Evolutionary conservation across 2,113 vertebrate genomes (phyloP).

Genomic region (Phycodurus eques): DNA sequence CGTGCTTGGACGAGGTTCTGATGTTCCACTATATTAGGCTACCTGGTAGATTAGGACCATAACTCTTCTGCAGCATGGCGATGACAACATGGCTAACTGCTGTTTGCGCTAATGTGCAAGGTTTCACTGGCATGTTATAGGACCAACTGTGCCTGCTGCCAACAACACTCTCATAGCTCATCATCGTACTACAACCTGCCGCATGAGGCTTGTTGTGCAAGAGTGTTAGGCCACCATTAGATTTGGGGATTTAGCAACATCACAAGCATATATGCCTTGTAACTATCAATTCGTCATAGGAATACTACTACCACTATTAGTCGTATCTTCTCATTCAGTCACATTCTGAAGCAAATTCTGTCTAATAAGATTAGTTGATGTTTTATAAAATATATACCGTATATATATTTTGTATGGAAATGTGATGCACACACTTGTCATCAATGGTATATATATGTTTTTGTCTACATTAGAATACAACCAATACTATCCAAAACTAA

Average conservation of each 20-base stretch:
- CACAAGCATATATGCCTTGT: background rate
- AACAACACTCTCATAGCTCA: background rate
- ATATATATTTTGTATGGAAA: no score
- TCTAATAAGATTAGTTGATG: no score
- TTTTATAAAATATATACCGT: no score
- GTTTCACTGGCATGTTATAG: slow-evolving; percentile 30
- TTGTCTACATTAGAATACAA: background rate
- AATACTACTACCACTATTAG: no score
- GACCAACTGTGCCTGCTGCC: slow-evolving; percentile 4
- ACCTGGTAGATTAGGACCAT: slow-evolving; percentile 55
- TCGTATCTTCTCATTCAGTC: no score
- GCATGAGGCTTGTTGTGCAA: background rate
- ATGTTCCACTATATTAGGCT: slow-evolving; percentile 50
- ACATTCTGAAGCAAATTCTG: no score
- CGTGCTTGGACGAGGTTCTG: slow-evolving; percentile 17
- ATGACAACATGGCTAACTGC: slow-evolving; percentile 34
- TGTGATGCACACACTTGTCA: no score
- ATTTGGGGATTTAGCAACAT: background rate
- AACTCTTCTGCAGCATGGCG: slow-evolving; percentile 28
- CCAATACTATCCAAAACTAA: background rate
- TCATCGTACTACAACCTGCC: background rate
- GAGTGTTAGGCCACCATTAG: background rate
- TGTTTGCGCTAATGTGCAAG: slow-evolving; percentile 27
- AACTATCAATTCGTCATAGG: no score
- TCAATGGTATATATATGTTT: background rate